Evolutionary conservation across 92 coral and sea anemone species (phyloP).

Genomic region (Plumapathes pennacea): DNA sequence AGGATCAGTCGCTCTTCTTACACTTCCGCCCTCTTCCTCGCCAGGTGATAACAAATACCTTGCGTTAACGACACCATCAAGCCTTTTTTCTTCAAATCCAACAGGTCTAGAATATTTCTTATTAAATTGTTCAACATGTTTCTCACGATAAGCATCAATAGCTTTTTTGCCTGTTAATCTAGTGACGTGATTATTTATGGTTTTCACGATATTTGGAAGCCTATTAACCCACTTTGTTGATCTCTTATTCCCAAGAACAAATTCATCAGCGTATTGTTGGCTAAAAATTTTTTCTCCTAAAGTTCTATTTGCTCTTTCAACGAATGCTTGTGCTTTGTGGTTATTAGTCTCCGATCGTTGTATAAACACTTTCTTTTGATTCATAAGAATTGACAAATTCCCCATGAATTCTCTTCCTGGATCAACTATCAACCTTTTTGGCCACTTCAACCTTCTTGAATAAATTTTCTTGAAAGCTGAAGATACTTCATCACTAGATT

Average conservation of each 20-base stretch:
- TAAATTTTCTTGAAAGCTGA: slow-evolving; percentile 10
- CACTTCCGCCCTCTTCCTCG: slow-evolving; percentile 7
- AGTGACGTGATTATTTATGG: slow-evolving; percentile 11
- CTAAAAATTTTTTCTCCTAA: slow-evolving; percentile 15
- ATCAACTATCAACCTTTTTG: slow-evolving; percentile 13
- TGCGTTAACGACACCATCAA: neutral
- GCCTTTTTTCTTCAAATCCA: neutral
- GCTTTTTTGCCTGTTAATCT: slow-evolving; percentile 14
- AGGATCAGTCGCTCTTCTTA: slow-evolving; percentile 24
- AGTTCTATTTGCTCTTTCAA: slow-evolving; percentile 17
- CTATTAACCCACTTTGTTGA: slow-evolving; percentile 13
- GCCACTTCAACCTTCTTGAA: slow-evolving; percentile 8
- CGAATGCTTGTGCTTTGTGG: slow-evolving; percentile 21
- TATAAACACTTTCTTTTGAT: neutral
- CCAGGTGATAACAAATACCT: slow-evolving; percentile 21
- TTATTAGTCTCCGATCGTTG: slow-evolving; percentile 3
- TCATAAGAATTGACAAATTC: neutral
- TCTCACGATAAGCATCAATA: slow-evolving; percentile 4
- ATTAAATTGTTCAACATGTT: slow-evolving; percentile 11
- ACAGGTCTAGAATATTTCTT: neutral
- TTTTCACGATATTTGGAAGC: slow-evolving; percentile 8
- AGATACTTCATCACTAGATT: slow-evolving; percentile 1
- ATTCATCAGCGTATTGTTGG: slow-evolving; percentile 16
- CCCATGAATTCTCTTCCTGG: slow-evolving; percentile 15
- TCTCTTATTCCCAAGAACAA: slow-evolving; percentile 4